Percentiles rank a stretch among this genome's conserved stretches.
Evolutionary conservation across 2,797 vertebrate species (phyloP).

Genomic region (Ciconia nigra): DNA sequence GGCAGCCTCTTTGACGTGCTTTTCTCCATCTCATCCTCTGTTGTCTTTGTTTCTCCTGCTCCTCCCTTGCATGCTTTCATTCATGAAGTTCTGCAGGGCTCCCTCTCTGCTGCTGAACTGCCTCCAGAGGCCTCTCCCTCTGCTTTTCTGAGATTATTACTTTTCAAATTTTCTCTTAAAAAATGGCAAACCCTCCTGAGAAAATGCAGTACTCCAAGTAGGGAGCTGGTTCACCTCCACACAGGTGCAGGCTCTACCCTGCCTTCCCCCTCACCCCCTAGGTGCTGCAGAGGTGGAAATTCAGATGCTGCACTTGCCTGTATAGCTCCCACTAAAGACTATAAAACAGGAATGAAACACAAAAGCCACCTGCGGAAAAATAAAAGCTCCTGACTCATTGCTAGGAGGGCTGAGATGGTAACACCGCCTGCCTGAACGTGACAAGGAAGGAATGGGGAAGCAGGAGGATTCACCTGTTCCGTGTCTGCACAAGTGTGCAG

Average conservation of each 20-base stretch:
- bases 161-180: background rate
- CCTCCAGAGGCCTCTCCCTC: background rate
- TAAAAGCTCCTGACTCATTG: background rate
- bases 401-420: background rate
- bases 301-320: background rate
- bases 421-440: rapidly evolving
- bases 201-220: rapidly evolving
- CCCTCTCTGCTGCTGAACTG: background rate
- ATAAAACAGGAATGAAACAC: background rate
- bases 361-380: background rate
- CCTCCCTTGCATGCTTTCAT: background rate
- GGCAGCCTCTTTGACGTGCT: rapidly evolving
- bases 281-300: background rate
- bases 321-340: background rate
- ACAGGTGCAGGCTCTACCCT: background rate
- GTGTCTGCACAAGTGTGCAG: rapidly evolving
- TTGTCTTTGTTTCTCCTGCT: background rate
- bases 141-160: background rate
- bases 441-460: background rate
- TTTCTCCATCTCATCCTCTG: background rate
- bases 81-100: background rate
- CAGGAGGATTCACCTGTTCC: background rate
- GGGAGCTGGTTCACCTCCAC: background rate
- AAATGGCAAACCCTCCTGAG: background rate
- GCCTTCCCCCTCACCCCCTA: background rate